Percentiles rank a stretch among this genome's conserved stretches.
These are phyloP conservation scores for Glyptemys insculpta DNA, from an alignment of 2,797 vertebrate genomes.

Conservation along the genomic window DNA sequence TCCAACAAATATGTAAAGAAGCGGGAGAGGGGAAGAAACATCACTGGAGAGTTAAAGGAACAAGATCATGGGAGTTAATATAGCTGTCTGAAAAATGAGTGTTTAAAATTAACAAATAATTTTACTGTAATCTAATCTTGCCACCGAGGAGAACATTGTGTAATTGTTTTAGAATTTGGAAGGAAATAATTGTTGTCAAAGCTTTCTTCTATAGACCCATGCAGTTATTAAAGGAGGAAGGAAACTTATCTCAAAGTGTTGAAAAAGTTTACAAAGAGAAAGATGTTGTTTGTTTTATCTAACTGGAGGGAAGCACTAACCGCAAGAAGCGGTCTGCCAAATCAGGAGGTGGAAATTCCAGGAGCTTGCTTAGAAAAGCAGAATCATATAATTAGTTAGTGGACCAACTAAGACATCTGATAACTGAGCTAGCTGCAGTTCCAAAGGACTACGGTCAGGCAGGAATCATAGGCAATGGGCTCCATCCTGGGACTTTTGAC, in stretches of 20 bases:
- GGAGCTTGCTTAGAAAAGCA: conserved; percentile 38
- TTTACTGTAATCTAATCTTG: conserved; percentile 47
- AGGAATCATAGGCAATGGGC: not conserved
- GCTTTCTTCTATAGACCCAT: conserved; percentile 26
- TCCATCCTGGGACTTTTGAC: not conserved
- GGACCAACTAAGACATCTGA: not conserved
- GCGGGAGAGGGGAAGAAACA: not conserved
- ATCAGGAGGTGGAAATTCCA: conserved; percentile 63
- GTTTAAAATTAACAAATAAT: conserved; percentile 6
- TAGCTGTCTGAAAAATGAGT: not conserved
- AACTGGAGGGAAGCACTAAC: conserved; percentile 40
- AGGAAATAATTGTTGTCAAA: conserved; percentile 53
- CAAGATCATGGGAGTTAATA: not conserved
- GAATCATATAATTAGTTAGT: conserved; percentile 18
- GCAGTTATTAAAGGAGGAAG: conserved; percentile 66
- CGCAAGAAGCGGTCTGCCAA: not conserved
- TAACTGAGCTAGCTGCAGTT: conserved; percentile 1
- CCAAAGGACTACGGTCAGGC: not conserved
- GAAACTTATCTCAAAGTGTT: conserved; percentile 57
- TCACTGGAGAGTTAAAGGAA: not conserved
- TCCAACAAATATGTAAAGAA: not conserved
- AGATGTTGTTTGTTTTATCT: conserved; percentile 32
- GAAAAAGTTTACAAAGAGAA: conserved; percentile 59
- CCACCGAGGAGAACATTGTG: conserved; percentile 25
- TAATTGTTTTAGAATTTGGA: conserved; percentile 26